These are phyloP conservation scores for Lordiphosa collinella DNA, from an alignment of 1,140 invertebrate species.

Conservation along the genomic window DNA sequence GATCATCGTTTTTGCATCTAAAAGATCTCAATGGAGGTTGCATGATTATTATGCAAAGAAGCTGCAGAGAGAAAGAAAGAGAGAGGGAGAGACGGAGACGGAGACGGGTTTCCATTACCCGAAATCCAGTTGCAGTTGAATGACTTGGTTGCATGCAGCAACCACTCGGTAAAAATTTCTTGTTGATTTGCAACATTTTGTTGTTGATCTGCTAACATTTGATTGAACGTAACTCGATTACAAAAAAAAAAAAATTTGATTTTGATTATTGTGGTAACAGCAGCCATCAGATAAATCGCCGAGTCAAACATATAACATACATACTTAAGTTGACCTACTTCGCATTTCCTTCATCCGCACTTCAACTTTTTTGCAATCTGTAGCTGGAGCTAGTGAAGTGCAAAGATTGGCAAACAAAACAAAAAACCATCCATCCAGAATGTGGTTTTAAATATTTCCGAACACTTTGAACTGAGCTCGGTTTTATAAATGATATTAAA, in stretches of 20 bases:
- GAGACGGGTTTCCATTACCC: slow-evolving; percentile 40
- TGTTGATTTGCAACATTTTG: slow-evolving; percentile 41
- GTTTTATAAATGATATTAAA: no score
- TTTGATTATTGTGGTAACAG: slow-evolving; percentile 17
- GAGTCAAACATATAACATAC: background rate
- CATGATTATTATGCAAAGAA: slow-evolving; percentile 69
- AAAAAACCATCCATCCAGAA: no score
- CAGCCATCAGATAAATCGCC: slow-evolving; percentile 12
- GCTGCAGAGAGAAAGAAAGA: slow-evolving; percentile 20
- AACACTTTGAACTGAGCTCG: no score
- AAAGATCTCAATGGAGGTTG: slow-evolving; percentile 24
- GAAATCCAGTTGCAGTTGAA: slow-evolving; percentile 73
- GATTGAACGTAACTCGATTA: slow-evolving; percentile 40
- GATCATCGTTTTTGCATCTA: slow-evolving; percentile 33
- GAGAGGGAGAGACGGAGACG: slow-evolving; percentile 10
- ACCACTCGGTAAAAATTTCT: slow-evolving; percentile 26
- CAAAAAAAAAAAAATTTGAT: slow-evolving; percentile 39
- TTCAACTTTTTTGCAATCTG: no score
- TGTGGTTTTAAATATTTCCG: no score
- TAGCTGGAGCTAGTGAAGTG: no score
- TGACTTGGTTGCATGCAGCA: slow-evolving; percentile 52
- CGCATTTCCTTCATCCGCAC: background rate
- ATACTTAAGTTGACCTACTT: slow-evolving; percentile 29
- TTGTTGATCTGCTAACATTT: slow-evolving; percentile 2
- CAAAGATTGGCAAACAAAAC: no score